Percentiles rank a stretch among this genome's conserved stretches.
phyloP scores from a whole-genome alignment of 2,888 invertebrate species.

The Odontocolon sp. region DNA sequence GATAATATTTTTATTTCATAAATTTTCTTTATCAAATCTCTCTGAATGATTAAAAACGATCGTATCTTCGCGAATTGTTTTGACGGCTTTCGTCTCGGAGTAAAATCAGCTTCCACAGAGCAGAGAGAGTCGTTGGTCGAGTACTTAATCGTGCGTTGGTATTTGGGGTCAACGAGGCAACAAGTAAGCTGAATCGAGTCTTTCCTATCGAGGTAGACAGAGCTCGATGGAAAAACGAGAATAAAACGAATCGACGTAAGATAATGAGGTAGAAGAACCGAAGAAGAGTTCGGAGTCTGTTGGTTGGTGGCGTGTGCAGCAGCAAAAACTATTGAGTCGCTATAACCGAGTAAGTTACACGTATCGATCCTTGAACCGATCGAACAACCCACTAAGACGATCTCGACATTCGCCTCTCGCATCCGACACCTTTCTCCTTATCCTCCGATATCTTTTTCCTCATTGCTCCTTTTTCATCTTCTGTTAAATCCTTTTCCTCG shows the following conservation, averaged over 20 bases:
- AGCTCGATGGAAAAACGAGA: conserved; percentile 13
- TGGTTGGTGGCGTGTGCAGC: conserved; percentile 21
- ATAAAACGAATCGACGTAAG: conserved; percentile 30
- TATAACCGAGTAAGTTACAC: conserved; percentile 43
- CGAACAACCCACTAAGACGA: background rate
- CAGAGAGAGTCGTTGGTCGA: conserved; percentile 66
- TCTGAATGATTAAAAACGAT: no score
- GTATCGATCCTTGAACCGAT: conserved; percentile 71
- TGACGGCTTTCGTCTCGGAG: no score
- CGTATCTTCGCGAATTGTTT: no score
- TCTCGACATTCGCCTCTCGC: conserved; percentile 40
- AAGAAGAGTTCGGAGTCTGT: conserved; percentile 53
- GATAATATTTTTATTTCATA: no score
- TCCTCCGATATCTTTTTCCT: background rate
- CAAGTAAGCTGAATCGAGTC: conserved; percentile 20
- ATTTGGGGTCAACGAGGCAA: conserved; percentile 73
- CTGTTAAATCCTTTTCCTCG: no score
- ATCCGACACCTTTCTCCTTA: conserved; percentile 70
- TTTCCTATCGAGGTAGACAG: conserved; percentile 2
- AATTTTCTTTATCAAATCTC: no score
- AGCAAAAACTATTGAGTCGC: conserved; percentile 38
- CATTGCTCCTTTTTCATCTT: background rate
- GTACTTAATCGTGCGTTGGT: conserved; percentile 70
- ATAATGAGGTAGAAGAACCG: conserved; percentile 58
- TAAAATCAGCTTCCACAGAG: background rate